Evolutionary conservation across 2,888 invertebrate species (phyloP), one percentile per base, ranked within the genome.

Genomic region (Chamaedrilus cognettii): DNA sequence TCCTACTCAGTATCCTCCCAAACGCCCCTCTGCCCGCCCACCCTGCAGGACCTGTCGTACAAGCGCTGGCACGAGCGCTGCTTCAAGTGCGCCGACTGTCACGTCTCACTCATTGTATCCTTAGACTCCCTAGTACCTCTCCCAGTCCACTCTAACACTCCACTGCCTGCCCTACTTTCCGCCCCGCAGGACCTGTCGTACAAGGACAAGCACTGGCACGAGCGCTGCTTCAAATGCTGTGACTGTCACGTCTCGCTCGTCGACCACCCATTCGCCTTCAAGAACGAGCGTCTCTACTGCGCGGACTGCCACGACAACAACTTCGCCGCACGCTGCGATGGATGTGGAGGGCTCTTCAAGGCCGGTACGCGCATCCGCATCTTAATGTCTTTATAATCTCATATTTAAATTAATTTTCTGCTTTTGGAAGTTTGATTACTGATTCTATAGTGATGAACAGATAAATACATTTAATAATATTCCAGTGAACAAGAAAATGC

Each of bases 21-120:
- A n/a, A n/a, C n/a, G n/a, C n/a, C n/a, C n/a, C n/a, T n/a, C n/a
- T n/a, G n/a, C n/a, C n/a, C n/a, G n/a, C n/a, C n/a, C n/a, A n/a
- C n/a, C n/a, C n/a, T n/a, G 98, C 87, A 99, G 98, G 99, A 99
- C 87, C 89, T 99, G 86, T 98, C 98, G 76, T 99, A 99, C 90
- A 99, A 99, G 88, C 99, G 99, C 86, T 99, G 99, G 99, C 99
- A 99, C 86, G 99, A 99, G 87, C 93, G 94, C 62, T 99, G 99
- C 86, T 99, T 99, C 91, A 89, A 97, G 81, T 99, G 99, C 89
- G 92, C 91, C 86, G 96, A 95, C 87, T 99, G 99, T 88, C 91
- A 94, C 84, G 91, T 95, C 80, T 96, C 96, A 70, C 89, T 99
- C 85, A 98, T 99, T 74, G 98, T n/a, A n/a, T n/a, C n/a, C n/a